Base-by-base conservation (phyloP, 2,113 vertebrate genomes). In the Cathartes aura region DNA sequence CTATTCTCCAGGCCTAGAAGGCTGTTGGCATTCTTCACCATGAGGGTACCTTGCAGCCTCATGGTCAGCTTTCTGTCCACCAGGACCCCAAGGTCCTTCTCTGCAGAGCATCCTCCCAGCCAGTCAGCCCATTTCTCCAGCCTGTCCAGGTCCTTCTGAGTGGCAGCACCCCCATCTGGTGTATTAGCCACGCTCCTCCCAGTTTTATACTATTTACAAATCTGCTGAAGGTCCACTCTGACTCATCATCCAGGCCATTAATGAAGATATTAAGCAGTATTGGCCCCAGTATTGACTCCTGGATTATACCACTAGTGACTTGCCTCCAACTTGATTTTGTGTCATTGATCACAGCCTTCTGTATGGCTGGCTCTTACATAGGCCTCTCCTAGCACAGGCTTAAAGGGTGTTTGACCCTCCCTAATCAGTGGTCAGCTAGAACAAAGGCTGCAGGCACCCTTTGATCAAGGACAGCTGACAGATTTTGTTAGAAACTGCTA, bases 101-200 rank as follows among this genome's bases (percentile, higher is more conserved):
- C 47, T 55, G 24, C 9, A 43, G 34, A 76, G 3, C 26, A 32
- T 34, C 10, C 12, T 88, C 24, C 4, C 48, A 67, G 26, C 18
- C 12, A 73, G 20, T 68, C n/a, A 72, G 29, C 7, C 13, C 5
- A 26, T 72, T 63, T 38, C 30, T 72, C 26, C 30, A 43, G 17
- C 15, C 32, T 48, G 16, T 34, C 13, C 13, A 47, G 13, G 30
- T 68, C 10, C 12, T 62, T 78, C 48, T 62, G 59, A 88, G 82
- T 5, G 16, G 8, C 36, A 86, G 8, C 7, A 56, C 1, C 3
- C 3, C 1, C 11, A 34, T 27, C 16, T 6, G 1, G 4, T 47
- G 4, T 59, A 60, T 73, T 75, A 81, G 6, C 8, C 8, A 62
- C 20, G 36, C 3, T 56, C 24, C 12, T 87, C 12, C 16, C 15